These are phyloP conservation scores for Seira ritae DNA, from an alignment of 2,888 invertebrate species.

Conservation along the genomic window DNA sequence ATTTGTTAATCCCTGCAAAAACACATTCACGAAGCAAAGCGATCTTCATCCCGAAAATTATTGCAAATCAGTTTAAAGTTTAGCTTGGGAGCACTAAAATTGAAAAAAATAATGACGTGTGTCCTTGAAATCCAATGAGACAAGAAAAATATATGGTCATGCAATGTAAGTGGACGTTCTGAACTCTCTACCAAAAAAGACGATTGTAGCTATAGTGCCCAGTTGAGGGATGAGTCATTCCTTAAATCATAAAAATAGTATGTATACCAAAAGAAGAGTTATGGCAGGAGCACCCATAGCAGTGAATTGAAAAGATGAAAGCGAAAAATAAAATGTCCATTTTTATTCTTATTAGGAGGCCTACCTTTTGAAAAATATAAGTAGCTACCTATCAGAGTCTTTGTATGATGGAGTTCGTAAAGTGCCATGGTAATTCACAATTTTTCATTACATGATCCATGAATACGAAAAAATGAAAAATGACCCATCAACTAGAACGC, in stretches of 20 bases:
- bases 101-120: conserved; percentile 16
- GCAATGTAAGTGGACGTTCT: neutral
- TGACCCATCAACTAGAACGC: no score
- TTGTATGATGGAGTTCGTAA: neutral
- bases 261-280: conserved; percentile 3
- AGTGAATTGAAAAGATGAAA: no score
- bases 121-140: conserved; percentile 47
- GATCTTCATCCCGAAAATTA: no score
- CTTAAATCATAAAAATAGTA: conserved; percentile 24
- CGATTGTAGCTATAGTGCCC: no score
- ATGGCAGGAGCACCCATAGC: neutral
- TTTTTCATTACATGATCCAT: neutral
- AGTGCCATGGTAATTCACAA: neutral
- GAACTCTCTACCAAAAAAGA: neutral
- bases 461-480: neutral
- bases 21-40: neutral
- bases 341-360: neutral
- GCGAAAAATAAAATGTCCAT: neutral
- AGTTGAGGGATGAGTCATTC: conserved; percentile 24
- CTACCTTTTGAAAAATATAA: neutral
- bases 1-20: neutral
- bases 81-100: neutral
- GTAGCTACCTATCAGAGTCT: no score
- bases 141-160: conserved; percentile 20
- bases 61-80: neutral